phyloP scores from a whole-genome alignment of 2,797 vertebrate genomes.

The Scomberomorus guttatus region DNA sequence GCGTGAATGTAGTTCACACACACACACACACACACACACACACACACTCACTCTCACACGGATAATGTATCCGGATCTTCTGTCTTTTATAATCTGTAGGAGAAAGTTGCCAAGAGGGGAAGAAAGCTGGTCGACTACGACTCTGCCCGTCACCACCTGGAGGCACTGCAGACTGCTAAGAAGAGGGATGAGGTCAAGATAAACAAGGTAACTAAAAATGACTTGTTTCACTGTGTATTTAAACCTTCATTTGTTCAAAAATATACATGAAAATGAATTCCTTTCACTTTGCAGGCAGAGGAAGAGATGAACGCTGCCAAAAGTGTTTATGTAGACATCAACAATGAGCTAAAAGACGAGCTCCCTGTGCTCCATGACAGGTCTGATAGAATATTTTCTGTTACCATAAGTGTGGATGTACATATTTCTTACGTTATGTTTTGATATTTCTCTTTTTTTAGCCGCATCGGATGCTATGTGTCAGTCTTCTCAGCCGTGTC shows the following conservation, averaged over 20 bases:
- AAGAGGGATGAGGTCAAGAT: constrained; percentile 95
- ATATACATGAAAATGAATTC: neutral
- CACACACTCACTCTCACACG: neutral
- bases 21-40: constrained; percentile 20
- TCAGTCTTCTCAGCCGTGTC: constrained; percentile 93
- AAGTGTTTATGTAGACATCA: constrained; percentile 91
- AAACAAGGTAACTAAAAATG: constrained; percentile 87
- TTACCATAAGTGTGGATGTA: neutral
- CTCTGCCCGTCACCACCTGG: constrained; percentile 93
- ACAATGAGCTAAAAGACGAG: constrained; percentile 92
- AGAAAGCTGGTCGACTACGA: constrained; percentile 97
- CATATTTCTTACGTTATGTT: neutral
- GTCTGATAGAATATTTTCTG: constrained; percentile 21
- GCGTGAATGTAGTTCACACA: neutral
- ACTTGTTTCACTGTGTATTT: neutral
- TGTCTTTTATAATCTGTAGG: constrained; percentile 80
- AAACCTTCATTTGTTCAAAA: neutral
- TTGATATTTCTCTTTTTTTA: constrained; percentile 49
- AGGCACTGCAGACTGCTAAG: constrained; percentile 93
- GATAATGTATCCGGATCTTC: neutral
- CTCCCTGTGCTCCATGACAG: constrained; percentile 88
- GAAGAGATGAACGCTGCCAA: constrained; percentile 91
- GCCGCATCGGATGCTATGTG: constrained; percentile 94
- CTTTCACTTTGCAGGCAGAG: constrained; percentile 86
- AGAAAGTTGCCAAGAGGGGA: constrained; percentile 94